These are phyloP conservation scores for Microctenopoma steveboyesi DNA, from an alignment of 2,797 vertebrate species.

Conservation along the genomic window DNA sequence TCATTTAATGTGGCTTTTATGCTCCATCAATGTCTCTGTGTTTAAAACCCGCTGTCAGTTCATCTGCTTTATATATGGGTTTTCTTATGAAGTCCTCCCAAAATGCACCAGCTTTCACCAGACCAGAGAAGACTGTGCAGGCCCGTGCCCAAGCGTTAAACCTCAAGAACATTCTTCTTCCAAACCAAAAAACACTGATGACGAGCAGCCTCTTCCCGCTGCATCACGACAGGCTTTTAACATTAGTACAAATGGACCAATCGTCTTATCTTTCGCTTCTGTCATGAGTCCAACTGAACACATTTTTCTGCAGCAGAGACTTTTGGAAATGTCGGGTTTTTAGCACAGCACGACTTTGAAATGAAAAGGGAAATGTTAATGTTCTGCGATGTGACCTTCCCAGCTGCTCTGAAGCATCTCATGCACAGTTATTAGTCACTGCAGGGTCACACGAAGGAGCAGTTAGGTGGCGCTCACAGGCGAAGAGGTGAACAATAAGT, in stretches of 20 bases:
- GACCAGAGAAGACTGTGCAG: slow-evolving; percentile 13
- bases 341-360: background rate
- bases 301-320: background rate
- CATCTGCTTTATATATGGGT: background rate
- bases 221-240: slow-evolving; percentile 33
- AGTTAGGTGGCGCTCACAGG: slow-evolving; percentile 11
- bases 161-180: slow-evolving; percentile 41
- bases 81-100: background rate
- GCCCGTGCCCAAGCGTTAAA: slow-evolving; percentile 43
- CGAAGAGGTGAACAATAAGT: background rate
- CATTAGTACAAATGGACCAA: slow-evolving; percentile 23
- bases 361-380: background rate
- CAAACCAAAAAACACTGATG: slow-evolving; percentile 55
- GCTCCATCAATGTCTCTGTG: slow-evolving; percentile 41
- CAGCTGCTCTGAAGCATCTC: slow-evolving; percentile 1
- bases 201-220: slow-evolving; percentile 45
- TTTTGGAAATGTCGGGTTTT: slow-evolving; percentile 2
- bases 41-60: slow-evolving; percentile 36
- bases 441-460: slow-evolving; percentile 5
- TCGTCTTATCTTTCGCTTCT: slow-evolving; percentile 5
- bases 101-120: slow-evolving; percentile 28
- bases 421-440: background rate
- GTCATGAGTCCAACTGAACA: background rate
- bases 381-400: no score
- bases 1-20: slow-evolving; percentile 42